phyloP scores from a whole-genome alignment of 2,113 vertebrate species.

The Petrocephalus microphthalmus region DNA sequence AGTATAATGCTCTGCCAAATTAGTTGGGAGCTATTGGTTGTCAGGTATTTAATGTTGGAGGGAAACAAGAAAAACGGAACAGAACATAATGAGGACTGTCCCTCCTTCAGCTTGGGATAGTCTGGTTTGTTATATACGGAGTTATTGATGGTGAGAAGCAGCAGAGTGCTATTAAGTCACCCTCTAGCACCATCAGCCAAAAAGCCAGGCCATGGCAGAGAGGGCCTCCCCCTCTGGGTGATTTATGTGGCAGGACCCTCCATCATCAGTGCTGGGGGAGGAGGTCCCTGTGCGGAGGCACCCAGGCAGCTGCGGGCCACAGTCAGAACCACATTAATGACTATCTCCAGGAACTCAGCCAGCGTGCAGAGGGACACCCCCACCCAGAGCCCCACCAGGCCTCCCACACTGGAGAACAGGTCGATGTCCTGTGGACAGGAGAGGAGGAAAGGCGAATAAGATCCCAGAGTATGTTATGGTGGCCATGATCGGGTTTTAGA shows the following conservation, averaged over 20 bases:
- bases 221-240: neutral
- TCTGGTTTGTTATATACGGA: neutral
- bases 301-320: conserved; percentile 23
- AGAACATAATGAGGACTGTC: neutral
- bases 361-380: conserved; percentile 39
- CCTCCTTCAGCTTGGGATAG: neutral
- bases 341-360: conserved; percentile 36
- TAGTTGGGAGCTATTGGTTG: neutral
- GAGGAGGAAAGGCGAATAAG: neutral
- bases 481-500: neutral
- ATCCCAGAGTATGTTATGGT: neutral
- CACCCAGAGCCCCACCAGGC: conserved; percentile 38
- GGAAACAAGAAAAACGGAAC: neutral
- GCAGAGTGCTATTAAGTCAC: neutral
- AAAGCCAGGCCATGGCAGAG: neutral
- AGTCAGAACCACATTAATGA: conserved; percentile 29
- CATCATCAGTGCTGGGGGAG: conserved; percentile 11
- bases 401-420: conserved; percentile 38
- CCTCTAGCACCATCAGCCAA: neutral
- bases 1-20: neutral
- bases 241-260: neutral
- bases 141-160: neutral
- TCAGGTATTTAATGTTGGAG: neutral
- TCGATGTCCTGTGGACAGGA: conserved; percentile 29
- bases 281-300: neutral